Evolutionary conservation across 2,797 vertebrate genomes (phyloP).

Genomic region (Moxostoma hubbsi): DNA sequence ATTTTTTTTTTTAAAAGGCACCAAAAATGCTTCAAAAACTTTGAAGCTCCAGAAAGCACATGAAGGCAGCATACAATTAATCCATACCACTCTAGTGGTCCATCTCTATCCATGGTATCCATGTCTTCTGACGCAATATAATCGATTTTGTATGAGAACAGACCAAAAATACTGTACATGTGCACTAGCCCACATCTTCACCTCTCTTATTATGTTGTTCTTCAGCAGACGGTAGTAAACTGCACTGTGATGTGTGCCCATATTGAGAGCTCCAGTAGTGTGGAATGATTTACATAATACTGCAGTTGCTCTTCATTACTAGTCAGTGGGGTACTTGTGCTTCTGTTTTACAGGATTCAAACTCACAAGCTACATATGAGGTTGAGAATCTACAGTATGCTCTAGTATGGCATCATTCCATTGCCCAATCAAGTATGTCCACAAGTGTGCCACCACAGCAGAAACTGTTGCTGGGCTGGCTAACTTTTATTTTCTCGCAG

Average conservation of each 20-base stretch:
- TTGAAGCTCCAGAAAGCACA: too few relatives aligned
- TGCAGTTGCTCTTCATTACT: conserved; percentile 26
- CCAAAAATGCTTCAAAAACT: too few relatives aligned
- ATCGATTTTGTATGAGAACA: too few relatives aligned
- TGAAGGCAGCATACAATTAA: too few relatives aligned
- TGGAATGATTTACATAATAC: conserved; percentile 22
- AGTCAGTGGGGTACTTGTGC: neutral
- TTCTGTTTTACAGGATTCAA: neutral
- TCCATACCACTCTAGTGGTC: too few relatives aligned
- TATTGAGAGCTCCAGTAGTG: neutral
- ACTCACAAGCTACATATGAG: neutral
- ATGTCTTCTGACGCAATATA: too few relatives aligned
- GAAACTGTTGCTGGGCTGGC: neutral
- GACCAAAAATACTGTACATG: too few relatives aligned
- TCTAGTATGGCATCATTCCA: neutral
- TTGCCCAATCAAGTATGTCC: neutral
- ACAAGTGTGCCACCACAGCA: neutral
- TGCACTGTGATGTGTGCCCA: conserved; percentile 1
- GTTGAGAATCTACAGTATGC: neutral
- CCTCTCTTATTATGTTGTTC: neutral
- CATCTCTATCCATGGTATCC: too few relatives aligned
- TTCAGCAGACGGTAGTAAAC: conserved; percentile 20
- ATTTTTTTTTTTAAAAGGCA: too few relatives aligned
- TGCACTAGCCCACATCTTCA: neutral
- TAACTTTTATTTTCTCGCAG: neutral